These are phyloP conservation scores for Elymnias hypermnestra DNA, from an alignment of 1,140 invertebrate species.

Conservation along the genomic window DNA sequence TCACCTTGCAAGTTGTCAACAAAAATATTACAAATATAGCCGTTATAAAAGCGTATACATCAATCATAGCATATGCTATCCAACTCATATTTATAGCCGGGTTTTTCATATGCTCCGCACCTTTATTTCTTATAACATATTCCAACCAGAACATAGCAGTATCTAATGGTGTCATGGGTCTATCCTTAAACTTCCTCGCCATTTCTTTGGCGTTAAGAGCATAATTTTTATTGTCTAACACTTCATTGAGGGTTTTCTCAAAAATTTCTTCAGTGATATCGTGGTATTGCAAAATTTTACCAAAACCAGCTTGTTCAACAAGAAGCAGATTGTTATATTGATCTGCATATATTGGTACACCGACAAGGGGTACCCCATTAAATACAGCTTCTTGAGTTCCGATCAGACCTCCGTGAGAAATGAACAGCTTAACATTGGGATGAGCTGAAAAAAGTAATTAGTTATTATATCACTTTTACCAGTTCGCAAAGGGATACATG, in stretches of 20 bases:
- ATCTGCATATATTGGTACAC: slow-evolving; percentile 80
- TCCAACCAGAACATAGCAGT: slow-evolving; percentile 80
- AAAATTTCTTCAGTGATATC: slow-evolving; percentile 52
- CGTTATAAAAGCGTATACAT: slow-evolving; percentile 65
- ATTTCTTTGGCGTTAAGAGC: slow-evolving; percentile 55
- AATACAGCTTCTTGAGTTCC: slow-evolving; percentile 81
- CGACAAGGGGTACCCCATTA: slow-evolving; percentile 81
- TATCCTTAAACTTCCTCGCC: slow-evolving; percentile 74
- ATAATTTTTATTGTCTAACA: slow-evolving; percentile 42
- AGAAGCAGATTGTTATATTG: slow-evolving; percentile 77
- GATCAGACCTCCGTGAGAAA: slow-evolving; percentile 82
- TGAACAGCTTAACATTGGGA: slow-evolving; percentile 77
- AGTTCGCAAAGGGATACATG: too few species aligned
- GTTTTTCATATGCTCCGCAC: slow-evolving; percentile 77
- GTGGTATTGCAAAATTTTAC: slow-evolving; percentile 48
- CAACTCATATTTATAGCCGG: slow-evolving; percentile 76
- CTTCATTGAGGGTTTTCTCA: slow-evolving; percentile 30
- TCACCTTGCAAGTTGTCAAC: slow-evolving; percentile 2
- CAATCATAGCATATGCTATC: slow-evolving; percentile 78
- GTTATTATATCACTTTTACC: too few species aligned
- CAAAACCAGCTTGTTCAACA: slow-evolving; percentile 65
- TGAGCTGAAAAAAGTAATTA: slow-evolving; percentile 75
- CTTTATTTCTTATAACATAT: slow-evolving; percentile 75
- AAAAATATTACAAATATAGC: slow-evolving; percentile 1
- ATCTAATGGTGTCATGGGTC: slow-evolving; percentile 73